Base-by-base conservation (phyloP, 1,140 invertebrate genomes). In the Aphelinus atriplicis region DNA sequence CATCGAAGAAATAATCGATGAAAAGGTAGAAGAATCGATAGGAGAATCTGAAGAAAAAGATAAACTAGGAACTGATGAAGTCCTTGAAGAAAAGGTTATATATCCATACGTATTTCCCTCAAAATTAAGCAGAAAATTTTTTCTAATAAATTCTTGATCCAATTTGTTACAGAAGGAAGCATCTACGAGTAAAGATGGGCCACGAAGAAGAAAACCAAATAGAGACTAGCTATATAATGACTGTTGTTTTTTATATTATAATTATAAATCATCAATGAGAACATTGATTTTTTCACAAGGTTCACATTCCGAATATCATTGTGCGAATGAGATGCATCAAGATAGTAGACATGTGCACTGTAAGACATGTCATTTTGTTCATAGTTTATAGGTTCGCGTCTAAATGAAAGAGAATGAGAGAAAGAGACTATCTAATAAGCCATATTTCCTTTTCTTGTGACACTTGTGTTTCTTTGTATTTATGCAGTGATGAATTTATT, bases 201-300 rank as follows among this genome's bases (percentile, higher is more conserved):
- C 87, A 76, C 80, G 87, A 77, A 85, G 85, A 82, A 87, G 87
- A 84, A 87, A 85, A 83, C 84, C 82, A 84, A 86, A 85, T 78
- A 87, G 85, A 81, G 82, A 86, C 81, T 85, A 84, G 77, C 58
- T 75, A 7, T 26, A 26, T 45, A 75, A 64, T 55, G 63, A 46
- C 48, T 58, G 9, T 71, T 76, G 42, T 71, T 76, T 76, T 75
- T 65, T 48, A 56, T 71, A 76, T 71, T 60, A 76, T 42, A 55
- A 26, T 66, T 56, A 65, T 66, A 67, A 58, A 66, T 75, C 68
- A 71, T 71, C 50, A 51, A 71, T 51, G 47, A 71, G 62, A 66
- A 62, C 73, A 75, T 70, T 70, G 55, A 65, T 72, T 76, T 76
- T 76, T 71, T 71, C 68, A 71, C 55, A 61, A 71, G 26, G 43